Percentiles rank a stretch among this genome's conserved stretches.
Conservation (phyloP, 1,140 invertebrate genomes). For the Lysiphlebus fabarum region DNA sequence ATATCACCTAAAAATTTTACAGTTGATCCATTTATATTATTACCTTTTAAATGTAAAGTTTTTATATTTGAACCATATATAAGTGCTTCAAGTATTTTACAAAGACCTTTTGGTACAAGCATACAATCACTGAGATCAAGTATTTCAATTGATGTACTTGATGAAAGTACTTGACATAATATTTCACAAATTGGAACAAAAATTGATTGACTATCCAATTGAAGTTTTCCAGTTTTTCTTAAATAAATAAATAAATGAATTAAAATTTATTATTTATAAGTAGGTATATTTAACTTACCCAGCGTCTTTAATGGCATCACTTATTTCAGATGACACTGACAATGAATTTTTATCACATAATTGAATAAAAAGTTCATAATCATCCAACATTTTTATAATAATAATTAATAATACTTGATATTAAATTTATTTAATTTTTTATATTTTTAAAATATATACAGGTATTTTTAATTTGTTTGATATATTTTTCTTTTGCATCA, state of each 20-base stretch:
- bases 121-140: constrained; percentile 47
- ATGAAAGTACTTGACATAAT: constrained; percentile 38
- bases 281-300: constrained; percentile 8
- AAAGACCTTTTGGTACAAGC: constrained; percentile 39
- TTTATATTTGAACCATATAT: constrained; percentile 42
- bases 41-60: constrained; percentile 47
- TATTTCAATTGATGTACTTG: constrained; percentile 40
- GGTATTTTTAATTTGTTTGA: no score
- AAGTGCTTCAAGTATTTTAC: constrained; percentile 39
- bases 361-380: constrained; percentile 20
- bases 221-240: constrained; percentile 38
- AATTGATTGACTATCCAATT: constrained; percentile 38
- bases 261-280: constrained; percentile 1
- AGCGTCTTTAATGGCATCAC: constrained; percentile 12
- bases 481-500: no score
- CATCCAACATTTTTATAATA: constrained; percentile 17
- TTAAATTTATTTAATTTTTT: no score
- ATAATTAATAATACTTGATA: neutral
- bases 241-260: constrained; percentile 16
- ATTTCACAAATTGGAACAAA: constrained; percentile 44
- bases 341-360: constrained; percentile 12
- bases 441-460: no score
- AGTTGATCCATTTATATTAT: constrained; percentile 44
- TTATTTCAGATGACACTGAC: constrained; percentile 1
- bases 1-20: constrained; percentile 43